Percentiles rank a stretch among this genome's conserved stretches.
phyloP scores from a whole-genome alignment of 2,797 vertebrate species.

The Cryptoprocta ferox region DNA sequence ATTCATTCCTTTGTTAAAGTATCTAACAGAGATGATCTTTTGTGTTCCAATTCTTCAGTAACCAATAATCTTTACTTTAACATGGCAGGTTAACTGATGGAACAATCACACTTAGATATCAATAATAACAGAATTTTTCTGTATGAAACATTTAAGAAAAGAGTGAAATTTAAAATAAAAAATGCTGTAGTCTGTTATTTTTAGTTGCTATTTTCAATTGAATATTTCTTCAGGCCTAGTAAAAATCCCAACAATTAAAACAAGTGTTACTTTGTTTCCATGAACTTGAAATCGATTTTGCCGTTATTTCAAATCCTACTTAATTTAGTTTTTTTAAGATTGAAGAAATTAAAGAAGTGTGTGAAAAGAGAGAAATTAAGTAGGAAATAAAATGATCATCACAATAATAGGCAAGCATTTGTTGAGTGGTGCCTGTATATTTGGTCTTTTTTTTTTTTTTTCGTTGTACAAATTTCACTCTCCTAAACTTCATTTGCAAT shows the following conservation, averaged over 20 bases:
- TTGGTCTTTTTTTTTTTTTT: not conserved
- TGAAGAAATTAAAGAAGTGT: not conserved
- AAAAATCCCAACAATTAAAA: not conserved
- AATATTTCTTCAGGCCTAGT: conserved; percentile 38
- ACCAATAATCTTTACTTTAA: conserved; percentile 70
- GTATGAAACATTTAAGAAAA: conserved; percentile 63
- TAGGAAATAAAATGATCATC: not conserved
- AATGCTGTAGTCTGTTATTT: conserved; percentile 47
- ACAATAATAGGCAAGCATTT: not conserved
- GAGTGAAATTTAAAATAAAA: not conserved
- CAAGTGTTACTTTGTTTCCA: not conserved
- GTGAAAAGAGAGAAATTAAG: not conserved
- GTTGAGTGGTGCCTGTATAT: not conserved
- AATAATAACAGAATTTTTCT: conserved; percentile 75
- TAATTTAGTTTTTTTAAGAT: fast-evolving
- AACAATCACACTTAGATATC: conserved; percentile 69
- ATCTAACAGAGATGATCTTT: not conserved
- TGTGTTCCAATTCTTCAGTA: conserved; percentile 57
- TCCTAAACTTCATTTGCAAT: not conserved
- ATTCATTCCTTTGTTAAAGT: not conserved
- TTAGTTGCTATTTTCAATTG: conserved; percentile 57
- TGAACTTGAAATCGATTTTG: not conserved
- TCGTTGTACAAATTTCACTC: not conserved
- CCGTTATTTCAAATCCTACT: not conserved
- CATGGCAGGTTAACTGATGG: conserved; percentile 71